These are phyloP conservation scores for Siderastrea siderea DNA, from an alignment of 92 coral and sea anemone species.

Conservation along the genomic window DNA sequence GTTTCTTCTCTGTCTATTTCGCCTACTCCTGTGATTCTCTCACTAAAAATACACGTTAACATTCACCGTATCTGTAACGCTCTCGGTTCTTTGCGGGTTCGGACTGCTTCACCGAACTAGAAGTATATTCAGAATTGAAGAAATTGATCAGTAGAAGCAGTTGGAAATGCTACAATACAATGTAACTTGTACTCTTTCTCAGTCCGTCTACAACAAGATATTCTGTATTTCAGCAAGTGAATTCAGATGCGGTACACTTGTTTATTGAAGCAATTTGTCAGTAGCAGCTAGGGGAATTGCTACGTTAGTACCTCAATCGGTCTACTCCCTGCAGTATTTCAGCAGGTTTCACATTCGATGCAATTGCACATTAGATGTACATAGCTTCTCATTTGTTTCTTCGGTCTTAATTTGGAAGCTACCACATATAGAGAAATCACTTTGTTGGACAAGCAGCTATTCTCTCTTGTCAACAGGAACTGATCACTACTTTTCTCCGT, in stretches of 20 bases:
- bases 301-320: constrained; percentile 8
- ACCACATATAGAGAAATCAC: constrained; percentile 11
- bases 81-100: not conserved
- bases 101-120: constrained; percentile 32
- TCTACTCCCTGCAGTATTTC: constrained; percentile 10
- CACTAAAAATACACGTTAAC: not conserved
- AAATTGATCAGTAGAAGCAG: not conserved
- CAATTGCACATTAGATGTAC: not conserved
- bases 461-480: constrained; percentile 11
- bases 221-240: constrained; percentile 1
- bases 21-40: not conserved
- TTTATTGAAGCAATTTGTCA: not conserved
- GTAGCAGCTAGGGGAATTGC: not conserved
- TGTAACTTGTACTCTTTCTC: not conserved
- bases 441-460: not conserved
- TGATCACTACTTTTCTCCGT: constrained; percentile 17
- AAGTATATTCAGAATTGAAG: constrained; percentile 21
- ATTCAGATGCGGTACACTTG: not conserved
- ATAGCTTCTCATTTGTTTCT: constrained; percentile 25
- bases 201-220: constrained; percentile 15
- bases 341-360: constrained; percentile 25
- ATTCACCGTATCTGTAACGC: not conserved
- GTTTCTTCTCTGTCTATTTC: constrained; percentile 19
- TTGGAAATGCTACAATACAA: not conserved
- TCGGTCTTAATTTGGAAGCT: constrained; percentile 33